Percentiles rank a stretch among this genome's conserved stretches.
Conservation (phyloP, 2,888 invertebrate genomes). For the Acleris laterana region DNA sequence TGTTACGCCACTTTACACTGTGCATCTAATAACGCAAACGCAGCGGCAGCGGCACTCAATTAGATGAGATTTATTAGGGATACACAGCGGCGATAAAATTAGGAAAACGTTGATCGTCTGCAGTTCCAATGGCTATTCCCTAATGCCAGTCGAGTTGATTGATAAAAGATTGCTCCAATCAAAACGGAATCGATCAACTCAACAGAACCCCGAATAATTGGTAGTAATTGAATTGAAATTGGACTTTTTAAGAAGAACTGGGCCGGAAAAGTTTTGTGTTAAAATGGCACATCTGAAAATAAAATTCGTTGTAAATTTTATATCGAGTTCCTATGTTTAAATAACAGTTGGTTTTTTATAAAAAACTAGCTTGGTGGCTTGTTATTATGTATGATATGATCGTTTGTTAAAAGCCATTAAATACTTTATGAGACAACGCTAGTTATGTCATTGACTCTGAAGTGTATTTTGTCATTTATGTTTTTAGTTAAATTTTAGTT, state of each 20-base stretch:
- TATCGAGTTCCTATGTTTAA: no score
- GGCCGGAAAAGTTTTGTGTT: neutral
- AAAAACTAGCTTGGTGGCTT: no score
- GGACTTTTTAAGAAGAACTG: constrained; percentile 20
- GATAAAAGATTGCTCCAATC: constrained; percentile 33
- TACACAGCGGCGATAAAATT: constrained; percentile 29
- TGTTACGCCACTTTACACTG: constrained; percentile 14
- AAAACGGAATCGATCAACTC: constrained; percentile 29
- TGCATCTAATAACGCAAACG: constrained; percentile 24
- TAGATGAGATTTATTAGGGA: constrained; percentile 31
- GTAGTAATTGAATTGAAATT: constrained; percentile 15
- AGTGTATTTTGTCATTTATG: no score
- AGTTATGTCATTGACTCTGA: no score
- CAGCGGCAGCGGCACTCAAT: constrained; percentile 25
- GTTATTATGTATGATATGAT: no score
- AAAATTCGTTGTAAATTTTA: no score
- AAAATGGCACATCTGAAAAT: neutral
- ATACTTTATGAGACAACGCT: no score
- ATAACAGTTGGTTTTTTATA: no score
- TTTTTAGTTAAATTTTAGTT: no score
- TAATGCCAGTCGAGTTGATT: no score
- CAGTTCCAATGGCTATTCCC: constrained; percentile 11
- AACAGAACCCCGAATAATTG: constrained; percentile 23
- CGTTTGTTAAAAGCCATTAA: no score
- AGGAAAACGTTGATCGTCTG: constrained; percentile 23